Conservation (phyloP, 1,140 invertebrate species). For the Diorhabda carinulata region DNA sequence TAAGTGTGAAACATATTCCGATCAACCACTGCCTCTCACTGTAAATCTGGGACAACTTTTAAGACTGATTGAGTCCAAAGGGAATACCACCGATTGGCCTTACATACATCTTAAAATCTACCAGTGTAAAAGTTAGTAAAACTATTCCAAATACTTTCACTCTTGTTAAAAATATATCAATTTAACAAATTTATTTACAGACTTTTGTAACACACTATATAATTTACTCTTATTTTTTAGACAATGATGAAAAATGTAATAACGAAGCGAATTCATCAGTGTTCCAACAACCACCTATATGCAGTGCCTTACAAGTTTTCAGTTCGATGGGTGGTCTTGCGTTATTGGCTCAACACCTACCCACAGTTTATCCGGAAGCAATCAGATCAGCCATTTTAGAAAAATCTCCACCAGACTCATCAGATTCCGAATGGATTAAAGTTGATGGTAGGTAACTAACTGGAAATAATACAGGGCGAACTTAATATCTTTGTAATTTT, state of each 20-base stretch:
- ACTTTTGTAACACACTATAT: no score
- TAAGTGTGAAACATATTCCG: constrained; percentile 39
- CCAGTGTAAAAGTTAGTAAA: constrained; percentile 40
- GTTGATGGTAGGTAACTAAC: constrained; percentile 44
- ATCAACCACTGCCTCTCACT: constrained; percentile 41
- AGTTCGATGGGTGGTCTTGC: constrained; percentile 82
- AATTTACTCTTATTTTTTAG: constrained; percentile 11
- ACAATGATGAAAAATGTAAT: constrained; percentile 27
- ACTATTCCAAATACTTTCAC: not conserved
- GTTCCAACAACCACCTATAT: constrained; percentile 48
- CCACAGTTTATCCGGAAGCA: constrained; percentile 79
- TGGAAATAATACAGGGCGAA: constrained; percentile 29
- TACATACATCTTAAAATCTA: constrained; percentile 43
- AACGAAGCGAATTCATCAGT: constrained; percentile 7
- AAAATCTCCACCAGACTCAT: constrained; percentile 52
- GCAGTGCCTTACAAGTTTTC: constrained; percentile 75
- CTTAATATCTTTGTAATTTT: constrained; percentile 1
- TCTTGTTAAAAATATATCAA: not conserved
- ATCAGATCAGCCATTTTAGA: constrained; percentile 51
- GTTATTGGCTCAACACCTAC: constrained; percentile 79
- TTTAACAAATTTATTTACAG: no score
- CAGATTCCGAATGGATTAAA: constrained; percentile 70
- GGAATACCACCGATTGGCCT: constrained; percentile 39
- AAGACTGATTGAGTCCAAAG: constrained; percentile 41
- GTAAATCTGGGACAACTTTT: constrained; percentile 44